Evolutionary conservation across 1,140 invertebrate species (phyloP).

Genomic region (Asobara japonica): DNA sequence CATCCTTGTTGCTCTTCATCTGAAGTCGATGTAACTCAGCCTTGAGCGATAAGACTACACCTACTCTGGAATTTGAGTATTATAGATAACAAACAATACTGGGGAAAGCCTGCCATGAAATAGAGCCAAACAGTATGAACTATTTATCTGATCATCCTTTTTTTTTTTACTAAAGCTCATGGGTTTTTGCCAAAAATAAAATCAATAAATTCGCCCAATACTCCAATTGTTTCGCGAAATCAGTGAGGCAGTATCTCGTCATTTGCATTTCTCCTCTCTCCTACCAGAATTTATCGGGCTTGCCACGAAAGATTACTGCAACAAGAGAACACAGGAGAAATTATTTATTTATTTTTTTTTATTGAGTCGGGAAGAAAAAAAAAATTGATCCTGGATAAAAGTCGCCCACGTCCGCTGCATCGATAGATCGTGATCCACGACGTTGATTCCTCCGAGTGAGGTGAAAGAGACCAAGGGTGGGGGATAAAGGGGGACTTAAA

Average conservation of each 20-base stretch:
- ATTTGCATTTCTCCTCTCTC: constrained; percentile 1
- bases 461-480: neutral
- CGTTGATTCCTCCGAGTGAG: neutral
- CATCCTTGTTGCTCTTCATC: constrained; percentile 9
- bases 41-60: constrained; percentile 14
- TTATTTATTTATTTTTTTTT: neutral
- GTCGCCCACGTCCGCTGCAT: constrained; percentile 5
- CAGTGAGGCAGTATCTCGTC: neutral
- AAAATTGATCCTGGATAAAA: constrained; percentile 6
- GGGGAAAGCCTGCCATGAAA: neutral
- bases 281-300: neutral
- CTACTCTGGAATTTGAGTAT: neutral
- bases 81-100: neutral
- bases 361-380: neutral
- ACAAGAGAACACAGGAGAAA: neutral
- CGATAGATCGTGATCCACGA: constrained; percentile 39
- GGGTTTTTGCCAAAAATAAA: too few species aligned
- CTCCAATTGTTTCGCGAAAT: neutral
- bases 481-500: neutral
- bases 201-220: neutral
- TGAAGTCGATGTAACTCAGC: constrained; percentile 26
- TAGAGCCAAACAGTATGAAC: neutral
- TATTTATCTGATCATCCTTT: neutral
- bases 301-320: neutral
- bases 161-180: too few species aligned